phyloP scores from a whole-genome alignment of 2,888 invertebrate species.

The Silvanus unidentatus region DNA sequence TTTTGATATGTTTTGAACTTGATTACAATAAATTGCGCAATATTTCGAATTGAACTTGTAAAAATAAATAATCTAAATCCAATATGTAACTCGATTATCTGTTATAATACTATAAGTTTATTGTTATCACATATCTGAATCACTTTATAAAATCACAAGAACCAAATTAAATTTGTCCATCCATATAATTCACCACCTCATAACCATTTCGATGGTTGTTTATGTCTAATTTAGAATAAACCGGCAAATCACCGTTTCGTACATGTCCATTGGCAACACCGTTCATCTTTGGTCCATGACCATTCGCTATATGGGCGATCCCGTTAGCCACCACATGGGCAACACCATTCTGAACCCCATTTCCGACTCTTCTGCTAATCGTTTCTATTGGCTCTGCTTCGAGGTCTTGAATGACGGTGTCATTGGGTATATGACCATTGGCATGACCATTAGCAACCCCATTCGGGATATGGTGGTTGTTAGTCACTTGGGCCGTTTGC shows the following conservation, averaged over 20 bases:
- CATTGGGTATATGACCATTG: constrained; percentile 27
- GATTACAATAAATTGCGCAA: too few relatives aligned
- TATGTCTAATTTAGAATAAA: constrained; percentile 18
- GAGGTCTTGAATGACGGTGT: constrained; percentile 34
- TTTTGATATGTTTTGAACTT: too few relatives aligned
- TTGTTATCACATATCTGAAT: constrained; percentile 19
- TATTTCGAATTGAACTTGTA: too few relatives aligned
- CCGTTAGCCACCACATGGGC: constrained; percentile 45
- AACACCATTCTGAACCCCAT: constrained; percentile 46
- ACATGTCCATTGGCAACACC: constrained; percentile 25
- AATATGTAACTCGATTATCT: too few relatives aligned
- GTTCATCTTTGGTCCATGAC: constrained; percentile 30
- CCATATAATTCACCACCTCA: constrained; percentile 36
- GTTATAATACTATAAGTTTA: constrained; percentile 16
- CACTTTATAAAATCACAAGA: constrained; percentile 8
- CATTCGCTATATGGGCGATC: constrained; percentile 29
- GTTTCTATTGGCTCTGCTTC: constrained; percentile 39
- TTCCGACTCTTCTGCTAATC: constrained; percentile 37
- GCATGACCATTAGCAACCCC: constrained; percentile 26
- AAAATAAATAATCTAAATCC: too few relatives aligned
- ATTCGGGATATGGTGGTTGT: constrained; percentile 19
- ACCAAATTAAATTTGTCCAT: constrained; percentile 36
- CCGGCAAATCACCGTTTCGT: constrained; percentile 24
- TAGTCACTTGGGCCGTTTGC: constrained; percentile 14
- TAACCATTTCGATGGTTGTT: constrained; percentile 21